These are phyloP conservation scores for Epicauta chinensis DNA, from an alignment of 1,140 invertebrate species.

Conservation along the genomic window DNA sequence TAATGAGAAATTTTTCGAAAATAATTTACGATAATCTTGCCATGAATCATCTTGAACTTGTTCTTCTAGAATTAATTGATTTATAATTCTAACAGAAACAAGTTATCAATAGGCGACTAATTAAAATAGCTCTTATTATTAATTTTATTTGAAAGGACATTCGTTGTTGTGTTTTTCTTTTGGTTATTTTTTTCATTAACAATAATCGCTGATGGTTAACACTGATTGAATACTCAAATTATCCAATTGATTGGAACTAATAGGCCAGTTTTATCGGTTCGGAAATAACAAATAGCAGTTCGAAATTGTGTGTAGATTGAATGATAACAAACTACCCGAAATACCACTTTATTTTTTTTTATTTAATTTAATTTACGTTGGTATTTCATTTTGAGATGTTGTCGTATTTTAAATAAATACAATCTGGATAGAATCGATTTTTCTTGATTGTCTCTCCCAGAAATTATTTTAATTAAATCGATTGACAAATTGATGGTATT, in stretches of 20 bases:
- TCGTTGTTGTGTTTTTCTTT: too few species aligned
- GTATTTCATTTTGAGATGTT: neutral
- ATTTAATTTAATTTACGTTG: conserved; percentile 4
- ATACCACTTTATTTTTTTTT: conserved; percentile 26
- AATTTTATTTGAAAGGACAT: too few species aligned
- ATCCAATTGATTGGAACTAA: conserved; percentile 30
- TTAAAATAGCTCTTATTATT: too few species aligned
- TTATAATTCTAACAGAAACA: too few species aligned
- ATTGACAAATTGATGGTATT: conserved; percentile 25
- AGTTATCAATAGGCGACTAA: too few species aligned
- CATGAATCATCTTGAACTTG: too few species aligned
- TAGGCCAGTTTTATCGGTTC: conserved; percentile 22
- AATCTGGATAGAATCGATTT: conserved; percentile 22
- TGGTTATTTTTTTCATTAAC: too few species aligned
- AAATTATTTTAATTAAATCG: conserved; percentile 30
- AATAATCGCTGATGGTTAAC: neutral
- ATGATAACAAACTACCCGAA: conserved; percentile 30
- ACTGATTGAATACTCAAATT: conserved; percentile 27
- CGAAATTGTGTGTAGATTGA: conserved; percentile 17
- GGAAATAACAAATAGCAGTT: conserved; percentile 26
- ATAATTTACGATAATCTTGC: too few species aligned
- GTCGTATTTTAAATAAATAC: neutral
- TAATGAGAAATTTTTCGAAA: too few species aligned
- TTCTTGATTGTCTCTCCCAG: conserved; percentile 21
- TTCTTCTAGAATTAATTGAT: too few species aligned